Evolutionary conservation across 1,140 invertebrate genomes (phyloP), one percentile per base, ranked within the genome.

Genomic region (Drosophila prosaltans): DNA sequence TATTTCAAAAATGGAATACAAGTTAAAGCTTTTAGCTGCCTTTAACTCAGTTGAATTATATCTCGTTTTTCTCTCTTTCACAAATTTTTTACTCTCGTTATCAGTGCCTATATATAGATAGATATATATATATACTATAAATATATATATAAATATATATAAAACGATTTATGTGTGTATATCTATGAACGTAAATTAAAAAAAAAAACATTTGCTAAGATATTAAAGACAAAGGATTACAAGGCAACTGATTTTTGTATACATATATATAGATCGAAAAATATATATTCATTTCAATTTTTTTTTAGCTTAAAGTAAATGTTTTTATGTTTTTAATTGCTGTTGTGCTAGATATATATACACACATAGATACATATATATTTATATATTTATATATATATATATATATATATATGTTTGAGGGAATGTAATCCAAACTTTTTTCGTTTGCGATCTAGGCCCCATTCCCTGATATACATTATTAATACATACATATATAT

Each of bases 1-100:
- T 65, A 45, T 68, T 82, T 69, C 36, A 69, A 66, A 79, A 82
- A 88, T 86, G 83, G 83, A 86, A 86, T 88, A 77, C 67, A 77
- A 74, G 77, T 80, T 68, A 83, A 72, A 73, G 61, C 73, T 79
- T 69, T 82, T 80, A 78, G 62, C 26, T 66, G 68, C 58, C 74
- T 78, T 72, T 65, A 78, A 78, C 75, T 78, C 48, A 62, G 58
- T 54, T 65, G 41, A 21, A 48, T 45, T 60, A 21, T 51, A 8
- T 51, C 8, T 51, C 21, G 45, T 8, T 48, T 7, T 48, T 26
- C 16, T 24, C 10, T 51, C 8, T 51, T 21, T 26, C 45, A 36
- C 32, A 36, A 10, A 8, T 26, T 3, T 3, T 43, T 16, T 1
- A 5, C 41, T 51, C 21, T 51, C 7, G 9, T 24, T 26, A 11